Evolutionary conservation across 2,113 vertebrate genomes (phyloP), one percentile per base, ranked within the genome.

Genomic region (Eubucco bourcierii): DNA sequence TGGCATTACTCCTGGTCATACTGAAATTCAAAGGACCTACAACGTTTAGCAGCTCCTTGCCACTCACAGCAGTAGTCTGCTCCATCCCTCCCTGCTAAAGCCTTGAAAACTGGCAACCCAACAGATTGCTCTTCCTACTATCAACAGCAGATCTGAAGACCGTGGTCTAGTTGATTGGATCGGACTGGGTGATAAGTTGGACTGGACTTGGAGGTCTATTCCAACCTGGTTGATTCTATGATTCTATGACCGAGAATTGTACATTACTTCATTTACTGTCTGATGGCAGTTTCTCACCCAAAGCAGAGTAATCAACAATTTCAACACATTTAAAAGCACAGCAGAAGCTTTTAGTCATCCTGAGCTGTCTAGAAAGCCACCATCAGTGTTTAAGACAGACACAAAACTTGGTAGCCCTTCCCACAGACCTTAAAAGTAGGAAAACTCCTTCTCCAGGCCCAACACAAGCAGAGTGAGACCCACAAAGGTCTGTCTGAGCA

Each of bases 401-500:
- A 66, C 28, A 17, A 4, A 67, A 34, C 21, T 7, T 47, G 47
- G 28, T 72, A 80, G 71, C 1, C 2, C 5, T 44, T 74, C 10
- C 67, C 33, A 7, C 15, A 37, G 56, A 71, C 68, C 84, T 65
- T 68, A 37, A 80, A 55, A 59, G 76, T 9, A 53, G 17, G 56
- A 72, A 68, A 31, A 17, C 29, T 76, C 9, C 9, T 72, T 78
- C 66, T 83, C 16, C 59, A 61, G 55, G 55, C 55, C 60, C 20
- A 65, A 9, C 29, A 34, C 0, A 0, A 60, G 47, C 5, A 34
- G 65, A 37, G 50, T 1, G 7, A 18, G 39, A 59, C 14, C n/a
- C 47, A 20, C 1, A 1, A 14, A 12, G 34, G 28, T 28, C 18
- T 0, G 0, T 33, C 58, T 24, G 25, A 28, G 9, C 21, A 50